Conservation (phyloP, 2,113 vertebrate species). For the Sander lucioperca region DNA sequence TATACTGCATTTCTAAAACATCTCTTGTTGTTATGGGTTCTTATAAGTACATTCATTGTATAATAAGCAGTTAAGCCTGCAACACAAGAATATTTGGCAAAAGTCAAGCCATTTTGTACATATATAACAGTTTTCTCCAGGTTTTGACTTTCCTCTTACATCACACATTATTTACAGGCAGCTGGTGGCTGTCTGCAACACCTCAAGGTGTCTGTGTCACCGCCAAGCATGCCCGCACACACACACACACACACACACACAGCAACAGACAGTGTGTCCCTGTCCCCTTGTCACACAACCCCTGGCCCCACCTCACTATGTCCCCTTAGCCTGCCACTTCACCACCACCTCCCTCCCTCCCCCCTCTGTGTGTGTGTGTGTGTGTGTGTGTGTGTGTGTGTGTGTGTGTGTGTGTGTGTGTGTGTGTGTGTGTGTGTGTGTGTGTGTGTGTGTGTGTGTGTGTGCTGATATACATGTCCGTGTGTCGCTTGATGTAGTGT, state of each 20-base stretch:
- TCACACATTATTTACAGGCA: slow-evolving; percentile 81
- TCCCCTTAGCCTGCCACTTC: slow-evolving; percentile 66
- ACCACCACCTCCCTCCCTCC: slow-evolving; percentile 48
- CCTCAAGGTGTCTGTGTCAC: slow-evolving; percentile 76
- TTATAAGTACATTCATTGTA: neutral
- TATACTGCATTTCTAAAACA: neutral
- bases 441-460: slow-evolving; percentile 38
- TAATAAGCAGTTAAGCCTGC: neutral
- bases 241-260: slow-evolving; percentile 48
- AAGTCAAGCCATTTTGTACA: neutral
- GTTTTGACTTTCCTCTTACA: slow-evolving; percentile 63
- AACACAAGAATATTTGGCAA: neutral
- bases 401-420: slow-evolving; percentile 52
- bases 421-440: slow-evolving; percentile 21
- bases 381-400: slow-evolving; percentile 42
- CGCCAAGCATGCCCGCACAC: slow-evolving; percentile 44
- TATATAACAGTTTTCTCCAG: slow-evolving; percentile 37
- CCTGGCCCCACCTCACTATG: slow-evolving; percentile 67
- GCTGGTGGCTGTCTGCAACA: slow-evolving; percentile 76
- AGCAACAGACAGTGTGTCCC: slow-evolving; percentile 49
- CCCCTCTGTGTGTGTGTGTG: slow-evolving; percentile 35
- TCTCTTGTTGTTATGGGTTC: neutral
- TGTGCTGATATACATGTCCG: slow-evolving; percentile 48
- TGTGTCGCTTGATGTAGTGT: slow-evolving; percentile 39
- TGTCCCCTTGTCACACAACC: slow-evolving; percentile 76